Percentiles rank a stretch among this genome's conserved stretches.
These are phyloP conservation scores for Polymixis flavicincta DNA, from an alignment of 2,888 invertebrate genomes.

Conservation along the genomic window DNA sequence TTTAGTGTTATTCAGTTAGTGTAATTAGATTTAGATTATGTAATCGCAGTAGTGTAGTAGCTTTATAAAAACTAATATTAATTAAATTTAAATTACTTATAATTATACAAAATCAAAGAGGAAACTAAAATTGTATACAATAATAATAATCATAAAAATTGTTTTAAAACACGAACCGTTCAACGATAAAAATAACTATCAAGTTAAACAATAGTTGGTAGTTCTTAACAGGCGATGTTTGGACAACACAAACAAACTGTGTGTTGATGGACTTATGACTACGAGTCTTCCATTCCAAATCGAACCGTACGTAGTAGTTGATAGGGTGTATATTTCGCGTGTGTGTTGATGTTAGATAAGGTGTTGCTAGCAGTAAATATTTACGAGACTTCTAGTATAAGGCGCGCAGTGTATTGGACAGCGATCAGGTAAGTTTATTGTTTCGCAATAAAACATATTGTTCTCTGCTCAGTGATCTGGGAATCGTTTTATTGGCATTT, in stretches of 20 bases:
- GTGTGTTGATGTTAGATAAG: slow-evolving; percentile 62
- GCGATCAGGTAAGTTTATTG: slow-evolving; percentile 70
- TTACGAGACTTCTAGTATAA: slow-evolving; percentile 68
- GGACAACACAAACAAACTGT: slow-evolving; percentile 67
- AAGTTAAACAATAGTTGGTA: slow-evolving; percentile 78
- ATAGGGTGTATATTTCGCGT: slow-evolving; percentile 65
- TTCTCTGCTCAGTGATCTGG: slow-evolving; percentile 20
- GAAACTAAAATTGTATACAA: slow-evolving; percentile 57
- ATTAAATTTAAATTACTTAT: slow-evolving; percentile 8
- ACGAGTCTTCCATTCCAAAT: slow-evolving; percentile 23
- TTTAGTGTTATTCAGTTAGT: slow-evolving; percentile 47
- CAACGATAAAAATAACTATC: slow-evolving; percentile 78
- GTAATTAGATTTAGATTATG: slow-evolving; percentile 29
- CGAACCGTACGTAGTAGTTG: slow-evolving; percentile 42
- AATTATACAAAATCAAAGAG: slow-evolving; percentile 33
- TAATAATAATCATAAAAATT: slow-evolving; percentile 75
- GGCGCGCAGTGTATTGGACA: slow-evolving; percentile 59
- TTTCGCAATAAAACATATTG: slow-evolving; percentile 61
- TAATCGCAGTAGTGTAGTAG: slow-evolving; percentile 27
- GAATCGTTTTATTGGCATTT: slow-evolving; percentile 37
- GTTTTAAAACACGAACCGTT: slow-evolving; percentile 56
- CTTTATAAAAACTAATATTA: background rate
- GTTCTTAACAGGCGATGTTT: slow-evolving; percentile 72
- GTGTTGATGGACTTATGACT: slow-evolving; percentile 73
- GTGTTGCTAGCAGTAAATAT: slow-evolving; percentile 77